Evolutionary conservation across 2,113 vertebrate genomes (phyloP).

Genomic region (Aldabrachelys gigantea): DNA sequence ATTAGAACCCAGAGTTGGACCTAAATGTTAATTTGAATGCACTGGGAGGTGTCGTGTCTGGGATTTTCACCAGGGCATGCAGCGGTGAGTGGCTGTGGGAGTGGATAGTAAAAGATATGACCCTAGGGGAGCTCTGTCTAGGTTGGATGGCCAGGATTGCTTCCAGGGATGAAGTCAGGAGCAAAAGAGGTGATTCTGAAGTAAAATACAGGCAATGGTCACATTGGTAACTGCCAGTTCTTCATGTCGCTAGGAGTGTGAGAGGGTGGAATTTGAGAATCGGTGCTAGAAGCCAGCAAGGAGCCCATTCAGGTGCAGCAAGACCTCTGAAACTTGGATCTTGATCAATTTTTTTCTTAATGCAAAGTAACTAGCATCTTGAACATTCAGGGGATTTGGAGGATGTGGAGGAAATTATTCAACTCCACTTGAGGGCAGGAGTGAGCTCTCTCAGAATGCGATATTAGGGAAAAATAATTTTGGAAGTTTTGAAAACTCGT

Average conservation of each 20-base stretch:
- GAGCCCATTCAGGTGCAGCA: background rate
- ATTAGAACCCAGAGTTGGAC: background rate
- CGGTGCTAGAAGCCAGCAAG: background rate
- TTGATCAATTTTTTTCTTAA: background rate
- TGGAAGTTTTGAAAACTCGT: background rate
- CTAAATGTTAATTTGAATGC: too few species aligned
- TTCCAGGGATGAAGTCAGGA: background rate
- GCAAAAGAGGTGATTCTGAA: background rate
- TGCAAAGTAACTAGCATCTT: background rate
- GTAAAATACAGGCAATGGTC: background rate
- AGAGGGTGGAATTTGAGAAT: background rate
- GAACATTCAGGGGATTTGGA: background rate
- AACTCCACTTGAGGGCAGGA: background rate
- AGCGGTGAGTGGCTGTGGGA: too few species aligned
- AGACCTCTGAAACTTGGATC: background rate
- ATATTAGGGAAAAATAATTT: background rate
- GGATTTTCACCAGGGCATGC: too few species aligned
- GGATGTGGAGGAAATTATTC: background rate
- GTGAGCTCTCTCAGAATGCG: background rate
- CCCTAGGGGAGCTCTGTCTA: too few species aligned
- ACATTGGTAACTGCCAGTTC: background rate
- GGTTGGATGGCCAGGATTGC: background rate
- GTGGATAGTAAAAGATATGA: too few species aligned
- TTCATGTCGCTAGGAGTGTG: background rate
- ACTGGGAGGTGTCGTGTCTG: too few species aligned